Evolutionary conservation across 2,888 invertebrate species (phyloP).

Genomic region (Aelia acuminata): DNA sequence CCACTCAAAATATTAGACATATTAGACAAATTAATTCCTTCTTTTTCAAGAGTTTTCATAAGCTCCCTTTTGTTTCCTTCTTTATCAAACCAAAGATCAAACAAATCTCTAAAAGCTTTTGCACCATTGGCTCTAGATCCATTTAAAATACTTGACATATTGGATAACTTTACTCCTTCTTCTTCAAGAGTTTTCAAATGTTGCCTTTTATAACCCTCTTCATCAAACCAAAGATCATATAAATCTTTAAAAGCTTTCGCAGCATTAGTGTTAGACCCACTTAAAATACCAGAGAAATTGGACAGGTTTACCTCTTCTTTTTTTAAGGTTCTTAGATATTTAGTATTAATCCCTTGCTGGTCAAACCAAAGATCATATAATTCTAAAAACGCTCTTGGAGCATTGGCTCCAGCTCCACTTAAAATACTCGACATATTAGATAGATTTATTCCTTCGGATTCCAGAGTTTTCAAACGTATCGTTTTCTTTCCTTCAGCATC

Average conservation of each 20-base stretch:
- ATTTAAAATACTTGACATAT: too few relatives aligned
- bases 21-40: too few relatives aligned
- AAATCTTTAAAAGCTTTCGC: slow-evolving; percentile 8
- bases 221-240: slow-evolving; percentile 34
- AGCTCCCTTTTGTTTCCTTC: not conserved
- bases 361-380: slow-evolving; percentile 23
- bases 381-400: not conserved
- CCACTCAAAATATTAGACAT: too few relatives aligned
- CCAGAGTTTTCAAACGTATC: slow-evolving; percentile 3
- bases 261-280: not conserved
- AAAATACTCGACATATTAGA: slow-evolving; percentile 20
- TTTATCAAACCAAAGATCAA: slow-evolving; percentile 37
- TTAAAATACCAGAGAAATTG: not conserved
- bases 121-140: too few relatives aligned
- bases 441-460: not conserved
- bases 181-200: not conserved
- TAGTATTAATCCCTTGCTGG: not conserved
- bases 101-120: not conserved
- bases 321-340: not conserved
- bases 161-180: too few relatives aligned
- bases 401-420: not conserved
- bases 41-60: not conserved
- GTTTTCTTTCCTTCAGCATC: slow-evolving; percentile 25
- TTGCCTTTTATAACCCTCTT: not conserved
- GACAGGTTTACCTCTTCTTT: not conserved